A percentile compares a stretch with the other conserved stretches of the same genome.
Conservation (phyloP, 2,797 vertebrate genomes). For the Danio albolineatus region DNA sequence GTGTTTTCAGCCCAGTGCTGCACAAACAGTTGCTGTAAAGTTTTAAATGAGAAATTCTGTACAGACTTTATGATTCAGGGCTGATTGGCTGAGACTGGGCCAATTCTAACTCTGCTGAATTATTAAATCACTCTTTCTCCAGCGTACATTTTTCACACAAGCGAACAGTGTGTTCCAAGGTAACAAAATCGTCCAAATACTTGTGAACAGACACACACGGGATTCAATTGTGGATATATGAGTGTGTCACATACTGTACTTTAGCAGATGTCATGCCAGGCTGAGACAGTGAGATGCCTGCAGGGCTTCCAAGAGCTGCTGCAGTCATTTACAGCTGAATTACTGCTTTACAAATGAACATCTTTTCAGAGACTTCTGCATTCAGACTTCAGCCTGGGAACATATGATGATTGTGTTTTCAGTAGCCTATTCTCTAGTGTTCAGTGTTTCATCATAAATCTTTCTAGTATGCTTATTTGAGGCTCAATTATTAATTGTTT, state of each 20-base stretch:
- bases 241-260: background rate
- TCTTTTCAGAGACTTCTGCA: constrained; percentile 1
- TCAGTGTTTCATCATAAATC: no score
- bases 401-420: no score
- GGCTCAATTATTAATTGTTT: no score
- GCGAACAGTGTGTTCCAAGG: background rate
- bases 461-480: no score
- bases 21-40: background rate
- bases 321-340: background rate
- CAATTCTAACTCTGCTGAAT: constrained; percentile 31
- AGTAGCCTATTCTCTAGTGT: no score
- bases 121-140: constrained; percentile 20
- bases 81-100: background rate
- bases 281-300: background rate
- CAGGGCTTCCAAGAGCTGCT: background rate
- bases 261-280: constrained; percentile 24
- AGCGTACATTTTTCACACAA: background rate
- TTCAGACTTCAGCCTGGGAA: background rate
- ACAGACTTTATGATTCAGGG: constrained; percentile 5
- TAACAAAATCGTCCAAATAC: constrained; percentile 4
- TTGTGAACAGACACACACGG: background rate
- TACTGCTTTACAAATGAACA: background rate
- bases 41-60: background rate
- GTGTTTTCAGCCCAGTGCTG: background rate
- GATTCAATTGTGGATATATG: constrained; percentile 1